phyloP scores from a whole-genome alignment of 2,797 vertebrate species.

The Melanogrammus aeglefinus region DNA sequence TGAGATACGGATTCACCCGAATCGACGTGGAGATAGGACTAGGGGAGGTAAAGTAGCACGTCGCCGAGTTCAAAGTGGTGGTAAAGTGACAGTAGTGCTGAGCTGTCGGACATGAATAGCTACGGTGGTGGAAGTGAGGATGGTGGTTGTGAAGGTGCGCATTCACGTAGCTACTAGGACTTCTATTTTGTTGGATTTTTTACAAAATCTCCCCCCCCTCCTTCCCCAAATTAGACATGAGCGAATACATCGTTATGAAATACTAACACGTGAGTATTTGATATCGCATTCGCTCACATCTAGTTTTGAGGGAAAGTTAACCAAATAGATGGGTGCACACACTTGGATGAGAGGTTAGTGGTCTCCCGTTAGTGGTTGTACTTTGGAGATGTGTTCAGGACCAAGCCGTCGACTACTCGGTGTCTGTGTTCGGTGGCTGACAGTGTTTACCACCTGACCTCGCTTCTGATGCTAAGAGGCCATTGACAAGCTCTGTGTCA shows the following conservation, averaged over 20 bases:
- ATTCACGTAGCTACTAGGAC: constrained; percentile 29
- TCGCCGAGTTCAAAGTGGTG: constrained; percentile 72
- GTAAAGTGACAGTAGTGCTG: constrained; percentile 74
- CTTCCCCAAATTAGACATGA: too few relatives aligned
- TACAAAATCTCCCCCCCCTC: too few relatives aligned
- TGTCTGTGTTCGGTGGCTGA: not conserved
- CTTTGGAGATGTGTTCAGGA: too few relatives aligned
- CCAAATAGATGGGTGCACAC: not conserved
- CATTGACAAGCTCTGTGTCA: not conserved
- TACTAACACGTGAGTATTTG: not conserved
- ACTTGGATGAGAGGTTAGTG: too few relatives aligned
- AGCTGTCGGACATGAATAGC: constrained; percentile 52
- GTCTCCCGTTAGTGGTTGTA: too few relatives aligned
- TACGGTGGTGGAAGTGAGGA: constrained; percentile 50
- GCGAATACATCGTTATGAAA: too few relatives aligned
- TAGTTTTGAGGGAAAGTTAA: not conserved
- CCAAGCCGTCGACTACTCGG: too few relatives aligned
- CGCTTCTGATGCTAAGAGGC: not conserved
- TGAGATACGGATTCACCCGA: constrained; percentile 32
- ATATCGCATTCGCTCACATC: not conserved
- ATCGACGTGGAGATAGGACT: constrained; percentile 27
- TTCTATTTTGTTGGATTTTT: not conserved
- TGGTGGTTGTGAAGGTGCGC: constrained; percentile 58
- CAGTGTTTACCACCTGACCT: not conserved
- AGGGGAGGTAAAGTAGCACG: constrained; percentile 51